phyloP scores from a whole-genome alignment of 2,113 vertebrate genomes.

The Sphaerodactylus townsendi region DNA sequence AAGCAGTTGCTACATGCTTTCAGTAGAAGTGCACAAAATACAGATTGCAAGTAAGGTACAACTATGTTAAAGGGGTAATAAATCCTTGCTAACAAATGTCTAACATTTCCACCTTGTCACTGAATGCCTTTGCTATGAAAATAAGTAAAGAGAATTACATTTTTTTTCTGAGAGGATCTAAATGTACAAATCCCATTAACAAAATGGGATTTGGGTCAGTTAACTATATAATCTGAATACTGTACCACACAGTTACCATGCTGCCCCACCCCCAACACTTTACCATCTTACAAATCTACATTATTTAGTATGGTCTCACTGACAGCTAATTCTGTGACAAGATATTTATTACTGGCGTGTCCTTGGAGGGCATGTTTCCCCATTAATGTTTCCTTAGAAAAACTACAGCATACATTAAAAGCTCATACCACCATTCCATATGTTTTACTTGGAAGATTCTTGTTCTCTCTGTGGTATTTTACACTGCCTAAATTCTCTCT shows the following conservation, averaged over 20 bases:
- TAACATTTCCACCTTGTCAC: slow-evolving; percentile 57
- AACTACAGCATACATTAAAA: slow-evolving; percentile 80
- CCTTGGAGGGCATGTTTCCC: slow-evolving; percentile 78
- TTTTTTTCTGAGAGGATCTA: slow-evolving; percentile 68
- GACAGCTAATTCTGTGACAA: slow-evolving; percentile 83
- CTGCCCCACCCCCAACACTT: slow-evolving; percentile 49
- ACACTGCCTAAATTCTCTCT: slow-evolving; percentile 72
- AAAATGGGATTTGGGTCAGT: slow-evolving; percentile 74
- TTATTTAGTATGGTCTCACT: slow-evolving; percentile 80
- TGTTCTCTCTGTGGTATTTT: slow-evolving; percentile 81
- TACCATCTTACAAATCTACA: slow-evolving; percentile 74
- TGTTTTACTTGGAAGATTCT: slow-evolving; percentile 83
- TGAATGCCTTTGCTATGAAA: slow-evolving; percentile 41
- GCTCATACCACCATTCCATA: slow-evolving; percentile 72
- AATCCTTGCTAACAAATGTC: slow-evolving; percentile 46
- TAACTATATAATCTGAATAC: slow-evolving; percentile 77
- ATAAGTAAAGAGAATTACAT: slow-evolving; percentile 53
- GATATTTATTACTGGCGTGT: slow-evolving; percentile 79
- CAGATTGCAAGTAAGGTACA: slow-evolving; percentile 6
- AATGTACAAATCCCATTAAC: slow-evolving; percentile 73
- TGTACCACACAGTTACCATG: slow-evolving; percentile 63
- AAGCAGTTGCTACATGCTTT: slow-evolving; percentile 24
- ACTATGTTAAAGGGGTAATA: slow-evolving; percentile 35
- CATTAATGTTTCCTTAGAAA: slow-evolving; percentile 85
- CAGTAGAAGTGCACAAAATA: slow-evolving; percentile 20